Conservation (phyloP, 2,797 vertebrate genomes). For the Neosilurus mollespiculum region DNA sequence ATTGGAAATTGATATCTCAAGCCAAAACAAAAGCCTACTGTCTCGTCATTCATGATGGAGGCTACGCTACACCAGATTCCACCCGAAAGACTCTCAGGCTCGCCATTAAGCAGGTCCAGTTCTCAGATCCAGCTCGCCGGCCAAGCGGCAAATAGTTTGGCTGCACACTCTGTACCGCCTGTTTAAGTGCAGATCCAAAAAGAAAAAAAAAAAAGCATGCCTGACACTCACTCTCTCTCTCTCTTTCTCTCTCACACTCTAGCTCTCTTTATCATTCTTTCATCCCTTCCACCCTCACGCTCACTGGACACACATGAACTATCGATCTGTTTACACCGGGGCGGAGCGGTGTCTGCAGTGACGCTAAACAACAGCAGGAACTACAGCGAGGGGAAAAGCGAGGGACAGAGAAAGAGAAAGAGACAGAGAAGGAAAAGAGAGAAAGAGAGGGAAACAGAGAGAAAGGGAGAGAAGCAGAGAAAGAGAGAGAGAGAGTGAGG, state of each 20-base stretch:
- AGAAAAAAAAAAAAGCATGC: constrained; percentile 46
- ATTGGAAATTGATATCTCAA: constrained; percentile 9
- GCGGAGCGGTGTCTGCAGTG: constrained; percentile 59
- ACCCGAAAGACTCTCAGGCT: constrained; percentile 16
- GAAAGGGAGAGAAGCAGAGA: neutral
- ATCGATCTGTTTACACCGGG: constrained; percentile 64
- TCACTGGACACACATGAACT: constrained; percentile 65
- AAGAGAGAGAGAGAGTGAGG: neutral
- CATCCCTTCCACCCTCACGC: constrained; percentile 42
- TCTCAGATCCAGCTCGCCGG: constrained; percentile 56
- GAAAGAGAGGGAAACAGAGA: neutral
- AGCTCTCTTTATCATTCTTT: constrained; percentile 54
- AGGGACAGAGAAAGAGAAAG: neutral
- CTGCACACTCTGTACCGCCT: constrained; percentile 73
- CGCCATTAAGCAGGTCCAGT: constrained; percentile 53
- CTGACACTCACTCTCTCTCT: constrained; percentile 38
- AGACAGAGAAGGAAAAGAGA: neutral
- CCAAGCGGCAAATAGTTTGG: constrained; percentile 75
- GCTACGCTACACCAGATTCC: constrained; percentile 2
- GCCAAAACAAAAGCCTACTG: constrained; percentile 21
- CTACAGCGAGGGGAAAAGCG: neutral
- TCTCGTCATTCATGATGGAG: constrained; percentile 9
- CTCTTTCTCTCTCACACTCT: constrained; percentile 45
- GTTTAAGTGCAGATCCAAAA: constrained; percentile 69
- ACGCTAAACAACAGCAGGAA: constrained; percentile 49